Percentiles rank a stretch among this genome's conserved stretches.
Conservation (phyloP, 2,888 invertebrate genomes). For the Ophion obscuratus region DNA sequence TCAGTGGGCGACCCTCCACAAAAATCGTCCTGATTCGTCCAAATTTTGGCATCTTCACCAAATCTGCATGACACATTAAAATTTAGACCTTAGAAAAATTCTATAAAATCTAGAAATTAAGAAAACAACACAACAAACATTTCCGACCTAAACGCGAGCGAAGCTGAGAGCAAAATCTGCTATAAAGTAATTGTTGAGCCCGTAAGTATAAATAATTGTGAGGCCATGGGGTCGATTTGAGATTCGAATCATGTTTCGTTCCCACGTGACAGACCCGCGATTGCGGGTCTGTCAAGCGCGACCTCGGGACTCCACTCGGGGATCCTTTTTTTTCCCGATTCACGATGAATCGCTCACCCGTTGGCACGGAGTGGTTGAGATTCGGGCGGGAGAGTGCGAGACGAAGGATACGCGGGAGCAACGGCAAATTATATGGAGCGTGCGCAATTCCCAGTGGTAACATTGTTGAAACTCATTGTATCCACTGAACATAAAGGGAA, state of each 20-base stretch:
- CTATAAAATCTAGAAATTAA: too few species aligned
- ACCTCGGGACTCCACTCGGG: slow-evolving; percentile 20
- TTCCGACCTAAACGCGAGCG: too few species aligned
- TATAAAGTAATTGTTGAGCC: not conserved
- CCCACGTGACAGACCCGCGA: slow-evolving; percentile 75
- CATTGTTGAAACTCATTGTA: slow-evolving; percentile 78
- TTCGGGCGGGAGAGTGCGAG: slow-evolving; percentile 39
- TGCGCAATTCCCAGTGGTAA: slow-evolving; percentile 56
- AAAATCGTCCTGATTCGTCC: too few species aligned
- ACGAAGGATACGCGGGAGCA: slow-evolving; percentile 38
- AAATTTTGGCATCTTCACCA: too few species aligned
- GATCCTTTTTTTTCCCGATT: slow-evolving; percentile 73
- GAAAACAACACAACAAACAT: too few species aligned
- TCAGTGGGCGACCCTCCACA: too few species aligned
- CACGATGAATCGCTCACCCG: slow-evolving; percentile 80
- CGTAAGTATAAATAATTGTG: not conserved
- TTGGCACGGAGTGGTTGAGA: slow-evolving; percentile 73
- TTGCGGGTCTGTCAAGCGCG: slow-evolving; percentile 63
- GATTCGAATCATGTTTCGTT: slow-evolving; percentile 77
- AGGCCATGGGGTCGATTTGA: slow-evolving; percentile 26
- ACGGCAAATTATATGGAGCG: slow-evolving; percentile 62
- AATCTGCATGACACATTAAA: too few species aligned
- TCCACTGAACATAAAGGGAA: slow-evolving; percentile 74
- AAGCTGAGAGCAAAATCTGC: not conserved
- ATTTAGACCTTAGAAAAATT: too few species aligned